Conservation (phyloP, 2,113 vertebrate species). For the Muscicapa adusta region DNA sequence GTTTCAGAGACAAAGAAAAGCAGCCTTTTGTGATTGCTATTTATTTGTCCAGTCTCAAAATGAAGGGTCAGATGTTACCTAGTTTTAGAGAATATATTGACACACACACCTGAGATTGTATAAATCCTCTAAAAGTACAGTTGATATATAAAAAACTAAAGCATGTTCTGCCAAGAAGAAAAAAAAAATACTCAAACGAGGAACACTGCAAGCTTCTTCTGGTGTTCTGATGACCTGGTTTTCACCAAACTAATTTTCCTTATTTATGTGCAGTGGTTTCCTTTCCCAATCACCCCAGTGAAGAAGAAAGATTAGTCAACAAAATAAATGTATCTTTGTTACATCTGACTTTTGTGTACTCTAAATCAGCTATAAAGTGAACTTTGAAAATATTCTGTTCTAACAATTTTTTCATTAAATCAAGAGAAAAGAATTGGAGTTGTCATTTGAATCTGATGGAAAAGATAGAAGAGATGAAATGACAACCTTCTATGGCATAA, state of each 20-base stretch:
- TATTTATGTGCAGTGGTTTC: background rate
- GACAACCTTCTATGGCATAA: background rate
- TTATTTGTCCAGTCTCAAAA: background rate
- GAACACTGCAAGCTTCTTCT: background rate
- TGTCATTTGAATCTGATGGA: background rate
- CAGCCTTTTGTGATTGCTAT: background rate
- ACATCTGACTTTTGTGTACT: background rate
- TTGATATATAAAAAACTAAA: background rate
- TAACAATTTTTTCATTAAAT: background rate
- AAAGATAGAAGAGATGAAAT: background rate
- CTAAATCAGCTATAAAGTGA: background rate
- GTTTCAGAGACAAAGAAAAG: background rate
- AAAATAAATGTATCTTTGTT: background rate
- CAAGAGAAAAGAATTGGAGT: background rate
- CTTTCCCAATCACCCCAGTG: background rate
- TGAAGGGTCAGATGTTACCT: background rate
- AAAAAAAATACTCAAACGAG: background rate
- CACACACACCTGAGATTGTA: background rate
- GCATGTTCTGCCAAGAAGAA: background rate
- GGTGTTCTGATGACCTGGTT: background rate
- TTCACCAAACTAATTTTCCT: background rate
- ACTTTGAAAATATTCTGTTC: background rate
- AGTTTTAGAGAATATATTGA: background rate
- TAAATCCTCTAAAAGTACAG: background rate
- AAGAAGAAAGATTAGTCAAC: background rate